Evolutionary conservation across 2,797 vertebrate genomes (phyloP).

Genomic region (Cyprinodon diabolis): DNA sequence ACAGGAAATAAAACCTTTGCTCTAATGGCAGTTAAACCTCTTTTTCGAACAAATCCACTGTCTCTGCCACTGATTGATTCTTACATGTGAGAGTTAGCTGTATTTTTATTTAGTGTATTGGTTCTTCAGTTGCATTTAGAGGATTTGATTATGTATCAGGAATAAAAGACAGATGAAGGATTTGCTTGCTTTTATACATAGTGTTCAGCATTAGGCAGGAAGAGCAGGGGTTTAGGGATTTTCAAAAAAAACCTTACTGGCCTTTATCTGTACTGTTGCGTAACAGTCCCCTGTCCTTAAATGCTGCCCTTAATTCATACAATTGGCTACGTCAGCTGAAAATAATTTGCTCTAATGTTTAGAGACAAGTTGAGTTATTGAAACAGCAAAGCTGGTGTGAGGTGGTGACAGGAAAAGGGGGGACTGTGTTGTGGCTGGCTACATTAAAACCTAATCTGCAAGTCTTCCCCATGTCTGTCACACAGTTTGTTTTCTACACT

Average conservation of each 20-base stretch:
- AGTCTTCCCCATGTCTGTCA: slow-evolving; percentile 6
- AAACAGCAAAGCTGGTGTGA: slow-evolving; percentile 4
- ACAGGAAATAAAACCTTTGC: too few relatives aligned
- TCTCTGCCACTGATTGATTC: neutral
- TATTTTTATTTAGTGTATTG: slow-evolving; percentile 12
- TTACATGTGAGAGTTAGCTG: neutral
- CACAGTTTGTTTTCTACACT: slow-evolving; percentile 7
- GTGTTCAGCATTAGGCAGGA: slow-evolving; percentile 13
- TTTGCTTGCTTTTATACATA: slow-evolving; percentile 35
- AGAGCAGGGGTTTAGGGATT: slow-evolving; percentile 23
- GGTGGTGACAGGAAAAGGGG: slow-evolving; percentile 9
- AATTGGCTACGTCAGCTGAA: slow-evolving; percentile 2
- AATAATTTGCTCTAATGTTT: neutral
- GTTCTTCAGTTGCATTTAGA: slow-evolving; percentile 31
- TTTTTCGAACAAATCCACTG: neutral
- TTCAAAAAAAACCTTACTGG: slow-evolving; percentile 1
- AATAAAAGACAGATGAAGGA: slow-evolving; percentile 38
- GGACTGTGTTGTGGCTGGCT: neutral
- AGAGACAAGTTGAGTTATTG: neutral
- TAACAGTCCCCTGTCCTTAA: slow-evolving; percentile 14
- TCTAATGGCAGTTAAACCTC: neutral
- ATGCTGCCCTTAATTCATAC: slow-evolving; percentile 3
- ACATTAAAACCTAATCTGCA: slow-evolving; percentile 10
- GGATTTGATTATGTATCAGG: slow-evolving; percentile 47
- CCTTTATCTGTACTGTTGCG: slow-evolving; percentile 23